Conservation (phyloP, 2,113 vertebrate species). For the Irena cyanogastra region DNA sequence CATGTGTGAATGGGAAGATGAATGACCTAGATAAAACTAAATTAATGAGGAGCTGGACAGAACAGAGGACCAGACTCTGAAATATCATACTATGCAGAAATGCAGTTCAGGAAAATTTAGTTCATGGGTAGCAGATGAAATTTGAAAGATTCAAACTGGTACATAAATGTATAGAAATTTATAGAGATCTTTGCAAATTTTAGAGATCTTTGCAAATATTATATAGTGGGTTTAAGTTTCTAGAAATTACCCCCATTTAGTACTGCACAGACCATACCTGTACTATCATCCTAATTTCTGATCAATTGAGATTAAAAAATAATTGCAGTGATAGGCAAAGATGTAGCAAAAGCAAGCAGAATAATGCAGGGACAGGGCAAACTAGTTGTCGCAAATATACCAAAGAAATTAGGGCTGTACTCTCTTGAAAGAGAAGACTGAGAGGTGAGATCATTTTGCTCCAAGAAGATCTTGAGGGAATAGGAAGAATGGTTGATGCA, state of each 20-base stretch:
- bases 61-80: neutral
- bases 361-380: neutral
- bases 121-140: neutral
- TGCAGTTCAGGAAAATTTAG: neutral
- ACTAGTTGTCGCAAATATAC: neutral
- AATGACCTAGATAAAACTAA: constrained; percentile 36
- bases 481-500: neutral
- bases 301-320: constrained; percentile 6
- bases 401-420: neutral
- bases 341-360: neutral
- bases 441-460: neutral
- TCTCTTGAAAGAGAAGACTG: neutral
- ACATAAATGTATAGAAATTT: neutral
- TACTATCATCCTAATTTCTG: constrained; percentile 30
- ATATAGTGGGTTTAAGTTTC: constrained; percentile 5
- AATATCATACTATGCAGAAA: neutral
- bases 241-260: constrained; percentile 3
- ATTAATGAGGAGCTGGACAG: constrained; percentile 4
- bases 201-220: constrained; percentile 21
- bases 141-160: neutral
- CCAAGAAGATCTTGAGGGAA: neutral
- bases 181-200: constrained; percentile 17
- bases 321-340: neutral
- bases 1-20: neutral
- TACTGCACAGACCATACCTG: neutral